Base-by-base conservation (phyloP, 1,140 invertebrate species). In the Anthonomus grandis region DNA sequence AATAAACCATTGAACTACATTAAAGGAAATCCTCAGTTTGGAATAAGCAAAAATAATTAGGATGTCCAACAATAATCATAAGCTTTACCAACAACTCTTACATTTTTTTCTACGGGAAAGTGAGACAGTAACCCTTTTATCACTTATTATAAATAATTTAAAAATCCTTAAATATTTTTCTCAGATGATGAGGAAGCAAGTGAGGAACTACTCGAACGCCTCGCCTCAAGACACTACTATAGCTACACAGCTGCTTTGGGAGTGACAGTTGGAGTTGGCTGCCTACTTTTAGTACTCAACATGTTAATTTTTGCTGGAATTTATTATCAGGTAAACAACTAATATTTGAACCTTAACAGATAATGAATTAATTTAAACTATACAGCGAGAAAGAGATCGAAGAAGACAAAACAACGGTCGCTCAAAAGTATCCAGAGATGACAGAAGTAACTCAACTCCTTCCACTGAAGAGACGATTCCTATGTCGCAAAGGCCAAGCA, bases 231-330 rank as follows among this genome's bases (percentile, higher is more conserved):
- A 3, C 78, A 81, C 57, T 84, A 83, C 62, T 82, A 83, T 65
- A 83, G 81, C 62, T 90, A 89, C 61, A 90, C 87, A 0, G 87
- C 89, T 1, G 89, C 89, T 6, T 78, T 93, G n/a, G 87, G 85
- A 10, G 86, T 93, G n/a, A 93, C 90, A 0, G 87, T 94, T 10
- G 89, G 90, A 1, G 85, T 94, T 15, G 92, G 92, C 1, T 92
- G 90, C 68, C 86, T 90, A 37, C 79, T 95, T 3, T 77, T 95
- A 3, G 81, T 93, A 2, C 79, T 95, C 10, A 94, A 95, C 74
- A 83, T 93, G 73, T 75, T 94, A 37, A 88, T 94, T 44, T 93
- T 93, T 67, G 88, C 89, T 2, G 91, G 87, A 39, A 89, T 94
- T 53, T 93, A 91, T 71, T 90, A 92, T 67, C 89, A 59, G 49